phyloP scores from a whole-genome alignment of 2,888 invertebrate species.

The Lagria hirta region DNA sequence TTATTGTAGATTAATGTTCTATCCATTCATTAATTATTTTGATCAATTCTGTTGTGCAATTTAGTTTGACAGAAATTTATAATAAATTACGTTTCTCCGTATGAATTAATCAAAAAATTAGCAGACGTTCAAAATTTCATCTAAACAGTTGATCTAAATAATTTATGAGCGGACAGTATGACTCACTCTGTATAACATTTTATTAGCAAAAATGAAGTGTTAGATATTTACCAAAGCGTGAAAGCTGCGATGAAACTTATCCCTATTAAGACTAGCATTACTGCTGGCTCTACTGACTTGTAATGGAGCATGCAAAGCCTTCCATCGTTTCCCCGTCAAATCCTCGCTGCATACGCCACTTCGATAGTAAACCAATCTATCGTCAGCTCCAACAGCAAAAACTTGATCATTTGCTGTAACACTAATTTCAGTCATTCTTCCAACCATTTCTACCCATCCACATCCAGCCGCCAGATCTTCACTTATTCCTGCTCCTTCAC shows the following conservation, averaged over 20 bases:
- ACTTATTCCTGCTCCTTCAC: conserved; percentile 69
- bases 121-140: no score
- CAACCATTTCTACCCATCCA: conserved; percentile 90
- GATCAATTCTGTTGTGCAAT: no score
- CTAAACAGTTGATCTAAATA: no score
- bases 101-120: no score
- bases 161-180: no score
- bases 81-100: no score
- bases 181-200: no score
- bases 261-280: conserved; percentile 64
- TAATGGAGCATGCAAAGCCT: conserved; percentile 74
- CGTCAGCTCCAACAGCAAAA: conserved; percentile 82
- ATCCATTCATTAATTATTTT: no score
- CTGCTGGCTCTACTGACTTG: conserved; percentile 83
- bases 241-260: conserved; percentile 63
- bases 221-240: conserved; percentile 59
- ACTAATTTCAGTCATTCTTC: conserved; percentile 79
- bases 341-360: conserved; percentile 74
- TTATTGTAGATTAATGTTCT: no score
- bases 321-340: conserved; percentile 87
- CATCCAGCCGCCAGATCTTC: conserved; percentile 77
- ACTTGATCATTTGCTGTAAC: conserved; percentile 84
- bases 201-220: not conserved
- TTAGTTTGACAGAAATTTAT: no score
- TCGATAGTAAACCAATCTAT: conserved; percentile 78